These are phyloP conservation scores for Lepidurus packardi DNA, from an alignment of 1,140 invertebrate genomes.

Conservation along the genomic window DNA sequence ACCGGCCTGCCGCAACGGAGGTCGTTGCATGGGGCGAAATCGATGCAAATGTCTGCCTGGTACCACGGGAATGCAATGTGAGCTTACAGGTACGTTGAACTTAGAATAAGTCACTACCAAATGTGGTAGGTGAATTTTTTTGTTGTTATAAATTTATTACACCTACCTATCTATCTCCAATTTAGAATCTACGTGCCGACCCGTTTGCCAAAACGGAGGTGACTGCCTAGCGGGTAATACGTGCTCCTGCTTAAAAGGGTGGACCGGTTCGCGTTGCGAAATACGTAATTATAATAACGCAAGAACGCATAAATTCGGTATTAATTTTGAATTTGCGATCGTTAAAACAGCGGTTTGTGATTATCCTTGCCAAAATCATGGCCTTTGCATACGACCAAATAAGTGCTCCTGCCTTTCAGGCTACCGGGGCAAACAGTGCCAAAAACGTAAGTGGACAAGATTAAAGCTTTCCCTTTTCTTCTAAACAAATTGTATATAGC, in stretches of 20 bases:
- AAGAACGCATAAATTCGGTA: not conserved
- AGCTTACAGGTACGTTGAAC: not conserved
- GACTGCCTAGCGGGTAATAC: slow-evolving; percentile 29
- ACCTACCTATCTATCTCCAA: not conserved
- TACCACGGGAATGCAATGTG: slow-evolving; percentile 20
- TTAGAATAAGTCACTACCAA: not conserved
- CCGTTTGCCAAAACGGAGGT: slow-evolving; percentile 35
- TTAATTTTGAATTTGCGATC: slow-evolving; percentile 23
- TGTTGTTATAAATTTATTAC: too few species aligned
- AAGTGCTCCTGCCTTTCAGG: slow-evolving; percentile 31
- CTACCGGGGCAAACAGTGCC: slow-evolving; percentile 32
- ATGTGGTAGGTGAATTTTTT: too few species aligned
- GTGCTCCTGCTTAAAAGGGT: slow-evolving; percentile 33
- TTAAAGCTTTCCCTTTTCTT: not conserved
- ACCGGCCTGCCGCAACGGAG: slow-evolving; percentile 32
- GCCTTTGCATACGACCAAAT: slow-evolving; percentile 27
- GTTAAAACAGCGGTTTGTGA: slow-evolving; percentile 27
- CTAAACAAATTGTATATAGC: slow-evolving; percentile 25
- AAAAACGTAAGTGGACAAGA: slow-evolving; percentile 30
- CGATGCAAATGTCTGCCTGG: slow-evolving; percentile 31
- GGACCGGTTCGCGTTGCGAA: slow-evolving; percentile 33
- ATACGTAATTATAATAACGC: slow-evolving; percentile 22
- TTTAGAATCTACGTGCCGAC: slow-evolving; percentile 28
- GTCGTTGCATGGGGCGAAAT: slow-evolving; percentile 31
- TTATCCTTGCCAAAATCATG: slow-evolving; percentile 32